These are phyloP conservation scores for Xylota segnis DNA, from an alignment of 2,888 invertebrate species.

Conservation along the genomic window DNA sequence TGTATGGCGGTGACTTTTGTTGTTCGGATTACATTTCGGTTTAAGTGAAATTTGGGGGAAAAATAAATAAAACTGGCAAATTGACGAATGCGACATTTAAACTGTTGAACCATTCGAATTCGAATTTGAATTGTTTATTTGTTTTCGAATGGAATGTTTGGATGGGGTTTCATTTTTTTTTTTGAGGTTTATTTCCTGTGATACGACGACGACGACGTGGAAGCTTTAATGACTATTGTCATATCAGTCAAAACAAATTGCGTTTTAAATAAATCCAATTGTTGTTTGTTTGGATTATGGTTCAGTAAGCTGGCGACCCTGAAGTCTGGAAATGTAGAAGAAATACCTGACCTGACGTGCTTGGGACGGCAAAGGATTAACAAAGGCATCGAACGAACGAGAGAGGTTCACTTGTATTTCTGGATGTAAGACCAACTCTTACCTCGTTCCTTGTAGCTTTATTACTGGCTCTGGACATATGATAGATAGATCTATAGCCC, in stretches of 20 bases:
- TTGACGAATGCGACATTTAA: slow-evolving; percentile 8
- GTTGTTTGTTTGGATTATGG: no score
- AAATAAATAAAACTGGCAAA: slow-evolving; percentile 19
- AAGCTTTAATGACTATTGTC: neutral
- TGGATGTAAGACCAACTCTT: no score
- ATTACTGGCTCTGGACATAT: no score
- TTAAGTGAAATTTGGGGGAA: neutral
- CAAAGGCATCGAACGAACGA: no score
- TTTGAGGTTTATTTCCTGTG: slow-evolving; percentile 1
- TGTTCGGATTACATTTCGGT: neutral
- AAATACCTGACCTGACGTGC: no score
- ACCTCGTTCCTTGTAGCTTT: no score
- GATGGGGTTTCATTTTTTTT: neutral
- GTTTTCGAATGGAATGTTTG: slow-evolving; percentile 1
- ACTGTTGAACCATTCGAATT: neutral
- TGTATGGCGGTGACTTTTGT: slow-evolving; percentile 13
- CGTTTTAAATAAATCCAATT: neutral
- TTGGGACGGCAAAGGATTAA: no score
- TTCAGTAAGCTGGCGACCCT: no score
- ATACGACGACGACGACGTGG: neutral
- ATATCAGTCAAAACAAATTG: neutral
- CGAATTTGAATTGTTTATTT: slow-evolving; percentile 22
- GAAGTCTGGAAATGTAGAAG: no score
- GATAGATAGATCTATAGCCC: no score
- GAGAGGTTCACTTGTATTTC: no score